phyloP scores from a whole-genome alignment of 2,113 vertebrate genomes.

The Pithys albifrons region DNA sequence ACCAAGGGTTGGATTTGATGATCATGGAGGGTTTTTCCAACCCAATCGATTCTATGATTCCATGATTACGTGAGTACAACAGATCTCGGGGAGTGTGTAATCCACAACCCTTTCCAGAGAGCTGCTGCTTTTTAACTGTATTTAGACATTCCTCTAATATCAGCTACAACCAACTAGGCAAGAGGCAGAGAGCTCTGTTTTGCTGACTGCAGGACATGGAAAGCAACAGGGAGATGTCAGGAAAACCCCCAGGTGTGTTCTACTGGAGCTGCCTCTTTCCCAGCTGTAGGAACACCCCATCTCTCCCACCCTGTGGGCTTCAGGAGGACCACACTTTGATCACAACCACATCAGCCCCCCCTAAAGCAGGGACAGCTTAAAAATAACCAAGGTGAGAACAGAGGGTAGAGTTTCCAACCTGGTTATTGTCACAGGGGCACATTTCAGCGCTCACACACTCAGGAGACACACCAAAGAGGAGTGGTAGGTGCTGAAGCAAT shows the following conservation, averaged over 20 bases:
- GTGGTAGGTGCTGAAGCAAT: conserved; percentile 12
- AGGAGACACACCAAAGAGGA: not conserved
- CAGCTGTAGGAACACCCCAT: not conserved
- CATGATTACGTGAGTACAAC: accelerated
- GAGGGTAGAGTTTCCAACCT: not conserved
- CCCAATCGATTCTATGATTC: not conserved
- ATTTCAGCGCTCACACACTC: not conserved
- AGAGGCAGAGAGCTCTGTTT: not conserved
- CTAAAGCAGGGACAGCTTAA: not conserved
- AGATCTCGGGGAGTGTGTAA: accelerated
- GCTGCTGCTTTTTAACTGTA: not conserved
- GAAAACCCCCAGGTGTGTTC: not conserved
- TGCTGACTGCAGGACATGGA: not conserved
- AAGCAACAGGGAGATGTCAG: not conserved
- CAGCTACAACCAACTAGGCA: not conserved
- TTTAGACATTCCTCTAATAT: accelerated
- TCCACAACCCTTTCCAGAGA: not conserved
- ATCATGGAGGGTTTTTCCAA: not conserved
- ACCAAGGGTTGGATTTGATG: too few species aligned
- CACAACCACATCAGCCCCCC: not conserved
- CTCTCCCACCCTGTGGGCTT: not conserved
- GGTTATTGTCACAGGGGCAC: not conserved
- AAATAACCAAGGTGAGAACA: accelerated
- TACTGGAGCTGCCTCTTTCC: accelerated
- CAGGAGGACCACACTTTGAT: not conserved